phyloP scores from a whole-genome alignment of 1,140 invertebrate species.

The Steinernema khuongi region DNA sequence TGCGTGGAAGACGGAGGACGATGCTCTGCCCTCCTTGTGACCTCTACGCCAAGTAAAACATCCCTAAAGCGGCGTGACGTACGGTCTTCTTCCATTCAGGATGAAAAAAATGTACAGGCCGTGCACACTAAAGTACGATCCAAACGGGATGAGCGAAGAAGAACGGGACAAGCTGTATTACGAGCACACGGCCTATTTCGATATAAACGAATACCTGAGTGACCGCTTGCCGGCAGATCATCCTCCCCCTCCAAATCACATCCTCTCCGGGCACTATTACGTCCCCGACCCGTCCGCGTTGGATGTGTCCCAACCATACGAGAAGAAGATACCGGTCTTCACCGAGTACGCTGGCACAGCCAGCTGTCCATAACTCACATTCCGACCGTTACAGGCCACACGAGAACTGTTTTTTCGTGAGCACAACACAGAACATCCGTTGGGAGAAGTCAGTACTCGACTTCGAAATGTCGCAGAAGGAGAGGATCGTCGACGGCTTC shows the following conservation, averaged over 20 bases:
- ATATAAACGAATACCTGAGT: background rate
- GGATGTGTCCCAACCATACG: no score
- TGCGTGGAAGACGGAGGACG: background rate
- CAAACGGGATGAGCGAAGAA: background rate
- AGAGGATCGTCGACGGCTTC: background rate
- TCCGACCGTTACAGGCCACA: background rate
- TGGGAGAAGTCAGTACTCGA: background rate
- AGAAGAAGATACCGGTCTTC: background rate
- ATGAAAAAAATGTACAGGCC: background rate
- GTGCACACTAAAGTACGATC: background rate
- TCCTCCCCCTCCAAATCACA: no score
- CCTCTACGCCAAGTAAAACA: background rate
- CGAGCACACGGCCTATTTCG: background rate
- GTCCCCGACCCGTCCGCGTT: background rate
- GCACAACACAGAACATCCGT: background rate
- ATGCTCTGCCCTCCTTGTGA: slow-evolving; percentile 1
- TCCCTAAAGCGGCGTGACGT: background rate
- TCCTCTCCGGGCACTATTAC: no score
- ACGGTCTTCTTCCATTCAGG: background rate
- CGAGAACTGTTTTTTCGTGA: background rate
- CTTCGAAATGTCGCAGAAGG: background rate
- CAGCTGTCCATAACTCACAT: no score
- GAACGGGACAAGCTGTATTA: background rate
- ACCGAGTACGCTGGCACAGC: background rate
- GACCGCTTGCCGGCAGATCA: no score